These are phyloP conservation scores for Ginglymostoma cirratum DNA, from an alignment of 2,113 vertebrate genomes.

Conservation along the genomic window DNA sequence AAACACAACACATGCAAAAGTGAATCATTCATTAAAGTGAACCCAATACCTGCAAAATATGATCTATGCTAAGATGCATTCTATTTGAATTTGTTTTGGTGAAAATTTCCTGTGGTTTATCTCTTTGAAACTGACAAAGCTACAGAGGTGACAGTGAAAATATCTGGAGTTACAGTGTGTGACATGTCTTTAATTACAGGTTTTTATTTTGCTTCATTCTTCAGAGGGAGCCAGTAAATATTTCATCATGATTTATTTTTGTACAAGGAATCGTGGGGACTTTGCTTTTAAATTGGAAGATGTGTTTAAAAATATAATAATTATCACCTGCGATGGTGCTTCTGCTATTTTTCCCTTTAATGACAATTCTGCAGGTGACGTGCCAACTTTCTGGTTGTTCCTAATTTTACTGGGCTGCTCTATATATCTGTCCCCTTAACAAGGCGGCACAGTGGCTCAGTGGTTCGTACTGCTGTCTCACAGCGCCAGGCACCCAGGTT, in stretches of 20 bases:
- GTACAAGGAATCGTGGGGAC: neutral
- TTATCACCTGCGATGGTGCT: neutral
- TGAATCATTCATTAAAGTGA: neutral
- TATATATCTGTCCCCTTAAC: neutral
- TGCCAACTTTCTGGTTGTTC: neutral
- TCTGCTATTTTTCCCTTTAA: neutral
- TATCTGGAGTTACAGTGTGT: neutral
- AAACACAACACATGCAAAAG: neutral
- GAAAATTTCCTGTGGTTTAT: neutral
- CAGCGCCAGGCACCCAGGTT: no score
- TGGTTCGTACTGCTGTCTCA: no score
- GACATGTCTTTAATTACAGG: neutral
- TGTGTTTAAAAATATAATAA: neutral
- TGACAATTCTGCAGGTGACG: neutral
- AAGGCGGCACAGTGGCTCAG: no score
- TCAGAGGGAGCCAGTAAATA: neutral
- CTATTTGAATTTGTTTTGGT: neutral
- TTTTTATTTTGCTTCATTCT: neutral
- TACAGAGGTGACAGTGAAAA: neutral
- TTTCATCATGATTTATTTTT: neutral
- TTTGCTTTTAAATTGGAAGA: neutral
- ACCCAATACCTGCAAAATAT: neutral
- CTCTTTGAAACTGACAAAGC: no score
- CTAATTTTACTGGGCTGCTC: neutral
- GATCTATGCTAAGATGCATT: neutral